A percentile compares a stretch with the other conserved stretches of the same genome.
phyloP scores from a whole-genome alignment of 2,888 invertebrate genomes.

The Pantelozetes paolii region DNA sequence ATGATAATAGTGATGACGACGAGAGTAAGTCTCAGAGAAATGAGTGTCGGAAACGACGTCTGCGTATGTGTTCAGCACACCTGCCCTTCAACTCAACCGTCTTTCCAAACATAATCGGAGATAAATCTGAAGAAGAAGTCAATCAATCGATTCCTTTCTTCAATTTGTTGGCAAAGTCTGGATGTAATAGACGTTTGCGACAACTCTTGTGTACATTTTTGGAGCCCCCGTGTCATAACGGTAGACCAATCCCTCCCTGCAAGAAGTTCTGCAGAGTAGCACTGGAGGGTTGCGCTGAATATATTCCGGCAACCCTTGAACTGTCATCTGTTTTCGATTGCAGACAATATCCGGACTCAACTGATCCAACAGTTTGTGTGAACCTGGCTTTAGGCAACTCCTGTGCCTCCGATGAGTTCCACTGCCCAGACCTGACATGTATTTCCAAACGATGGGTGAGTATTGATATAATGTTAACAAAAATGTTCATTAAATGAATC shows the following conservation, averaged over 20 bases:
- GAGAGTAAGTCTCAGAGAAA: slow-evolving; percentile 14
- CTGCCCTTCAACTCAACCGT: slow-evolving; percentile 65
- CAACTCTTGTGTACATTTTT: slow-evolving; percentile 63
- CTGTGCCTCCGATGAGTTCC: slow-evolving; percentile 46
- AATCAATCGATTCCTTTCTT: slow-evolving; percentile 57
- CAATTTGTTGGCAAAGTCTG: slow-evolving; percentile 60
- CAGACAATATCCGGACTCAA: slow-evolving; percentile 59
- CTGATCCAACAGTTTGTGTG: slow-evolving; percentile 58
- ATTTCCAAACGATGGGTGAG: slow-evolving; percentile 46
- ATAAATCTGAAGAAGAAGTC: slow-evolving; percentile 48
- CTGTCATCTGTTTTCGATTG: slow-evolving; percentile 61
- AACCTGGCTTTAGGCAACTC: slow-evolving; percentile 55
- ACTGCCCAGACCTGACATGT: slow-evolving; percentile 47
- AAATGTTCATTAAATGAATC: neutral
- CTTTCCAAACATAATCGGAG: slow-evolving; percentile 52
- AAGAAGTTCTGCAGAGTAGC: slow-evolving; percentile 64
- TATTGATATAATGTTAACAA: slow-evolving; percentile 6
- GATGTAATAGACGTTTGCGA: slow-evolving; percentile 62
- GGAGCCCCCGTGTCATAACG: slow-evolving; percentile 62
- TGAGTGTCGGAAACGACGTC: slow-evolving; percentile 48
- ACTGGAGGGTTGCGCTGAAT: slow-evolving; percentile 61
- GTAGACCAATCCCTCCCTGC: slow-evolving; percentile 62
- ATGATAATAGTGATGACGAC: slow-evolving; percentile 36
- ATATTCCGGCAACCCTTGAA: slow-evolving; percentile 59
- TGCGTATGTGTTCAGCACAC: slow-evolving; percentile 61